A percentile compares a stretch with the other conserved stretches of the same genome.
phyloP scores from a whole-genome alignment of 2,888 invertebrate genomes.

The Cheilosia vulpina region DNA sequence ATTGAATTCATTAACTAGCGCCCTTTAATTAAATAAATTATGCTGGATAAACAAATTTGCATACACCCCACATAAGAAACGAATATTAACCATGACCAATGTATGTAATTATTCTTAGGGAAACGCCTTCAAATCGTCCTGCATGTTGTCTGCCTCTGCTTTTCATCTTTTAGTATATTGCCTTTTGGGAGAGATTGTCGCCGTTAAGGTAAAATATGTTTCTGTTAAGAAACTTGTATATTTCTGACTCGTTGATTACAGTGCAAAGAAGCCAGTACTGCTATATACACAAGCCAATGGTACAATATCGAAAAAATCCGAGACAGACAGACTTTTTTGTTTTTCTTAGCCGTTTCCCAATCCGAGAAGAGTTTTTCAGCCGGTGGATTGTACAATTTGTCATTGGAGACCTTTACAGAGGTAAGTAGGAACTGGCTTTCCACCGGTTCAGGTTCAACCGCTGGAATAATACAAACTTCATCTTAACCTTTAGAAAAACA shows the following conservation, averaged over 20 bases:
- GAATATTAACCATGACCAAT: too few relatives aligned
- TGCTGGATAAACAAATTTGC: neutral
- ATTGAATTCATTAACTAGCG: too few relatives aligned
- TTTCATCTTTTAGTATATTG: conserved; percentile 51
- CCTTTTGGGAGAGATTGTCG: conserved; percentile 46
- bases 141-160: conserved; percentile 12
- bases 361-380: conserved; percentile 45
- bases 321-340: conserved; percentile 18
- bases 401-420: conserved; percentile 48
- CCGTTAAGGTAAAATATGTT: conserved; percentile 29
- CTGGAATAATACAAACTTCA: too few relatives aligned
- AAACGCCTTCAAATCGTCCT: conserved; percentile 6
- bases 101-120: conserved; percentile 13
- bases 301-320: conserved; percentile 26
- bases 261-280: conserved; percentile 34
- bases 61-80: too few relatives aligned
- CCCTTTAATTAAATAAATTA: neutral
- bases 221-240: neutral
- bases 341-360: conserved; percentile 40
- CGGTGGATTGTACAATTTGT: conserved; percentile 35
- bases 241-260: neutral
- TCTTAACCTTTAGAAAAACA: too few relatives aligned
- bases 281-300: conserved; percentile 47
- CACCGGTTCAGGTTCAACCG: too few relatives aligned
- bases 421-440: neutral